Percentiles rank a stretch among this genome's conserved stretches.
Conservation (phyloP, 2,797 vertebrate genomes). For the Arnoldichthys spilopterus region DNA sequence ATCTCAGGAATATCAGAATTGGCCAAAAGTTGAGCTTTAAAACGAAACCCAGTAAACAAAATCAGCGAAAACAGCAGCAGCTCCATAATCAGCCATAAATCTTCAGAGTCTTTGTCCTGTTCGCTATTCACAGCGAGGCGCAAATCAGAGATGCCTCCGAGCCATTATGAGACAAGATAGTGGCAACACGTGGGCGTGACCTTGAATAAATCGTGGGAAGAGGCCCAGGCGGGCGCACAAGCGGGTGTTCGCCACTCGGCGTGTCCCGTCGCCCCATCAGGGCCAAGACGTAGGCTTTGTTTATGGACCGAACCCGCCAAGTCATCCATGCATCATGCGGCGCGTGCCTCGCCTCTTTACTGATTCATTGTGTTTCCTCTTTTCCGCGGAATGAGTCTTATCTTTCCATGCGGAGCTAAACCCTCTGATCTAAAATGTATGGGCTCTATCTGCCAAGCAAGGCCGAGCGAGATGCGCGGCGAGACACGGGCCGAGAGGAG, state of each 20-base stretch:
- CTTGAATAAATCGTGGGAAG: constrained; percentile 71
- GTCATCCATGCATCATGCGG: constrained; percentile 54
- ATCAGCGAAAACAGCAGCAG: constrained; percentile 26
- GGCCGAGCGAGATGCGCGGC: not conserved
- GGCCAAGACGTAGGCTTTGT: constrained; percentile 64
- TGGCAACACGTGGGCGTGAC: constrained; percentile 69
- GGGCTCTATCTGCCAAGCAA: constrained; percentile 35
- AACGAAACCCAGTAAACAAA: constrained; percentile 8
- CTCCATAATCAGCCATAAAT: constrained; percentile 54
- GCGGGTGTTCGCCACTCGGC: constrained; percentile 18
- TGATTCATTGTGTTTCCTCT: constrained; percentile 48
- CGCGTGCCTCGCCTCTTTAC: constrained; percentile 18
- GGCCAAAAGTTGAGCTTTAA: constrained; percentile 43
- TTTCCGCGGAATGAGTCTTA: constrained; percentile 49
- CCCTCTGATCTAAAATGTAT: constrained; percentile 25
- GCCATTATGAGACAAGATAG: constrained; percentile 60
- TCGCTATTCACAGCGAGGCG: constrained; percentile 59
- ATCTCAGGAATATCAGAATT: constrained; percentile 56
- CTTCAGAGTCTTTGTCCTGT: constrained; percentile 57
- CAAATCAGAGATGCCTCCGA: constrained; percentile 60
- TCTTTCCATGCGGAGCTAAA: not conserved
- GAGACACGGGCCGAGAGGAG: too few species aligned
- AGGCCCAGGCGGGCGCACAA: constrained; percentile 38
- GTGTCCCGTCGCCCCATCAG: constrained; percentile 53
- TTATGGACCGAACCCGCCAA: constrained; percentile 27